phyloP scores from a whole-genome alignment of 2,797 vertebrate genomes.

The Emydoidea blandingii region DNA sequence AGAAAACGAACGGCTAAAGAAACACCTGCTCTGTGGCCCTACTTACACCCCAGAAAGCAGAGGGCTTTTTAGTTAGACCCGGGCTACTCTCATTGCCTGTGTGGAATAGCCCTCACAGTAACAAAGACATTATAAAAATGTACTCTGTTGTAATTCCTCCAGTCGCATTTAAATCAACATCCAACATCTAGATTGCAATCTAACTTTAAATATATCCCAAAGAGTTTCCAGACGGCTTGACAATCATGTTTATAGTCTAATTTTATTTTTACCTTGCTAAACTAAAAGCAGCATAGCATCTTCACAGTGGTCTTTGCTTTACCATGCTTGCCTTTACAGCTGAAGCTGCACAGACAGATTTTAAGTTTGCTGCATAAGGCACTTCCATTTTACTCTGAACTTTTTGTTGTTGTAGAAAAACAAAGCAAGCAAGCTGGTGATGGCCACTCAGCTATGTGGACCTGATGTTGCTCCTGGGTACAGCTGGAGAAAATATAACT shows the following conservation, averaged over 20 bases:
- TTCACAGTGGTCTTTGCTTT: conserved; percentile 24
- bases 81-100: not conserved
- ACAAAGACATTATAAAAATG: not conserved
- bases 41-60: not conserved
- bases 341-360: conserved; percentile 8
- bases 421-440: conserved; percentile 2
- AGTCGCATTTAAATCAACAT: not conserved
- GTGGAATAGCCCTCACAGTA: not conserved
- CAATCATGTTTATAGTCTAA: not conserved
- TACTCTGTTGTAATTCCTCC: not conserved
- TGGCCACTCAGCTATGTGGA: not conserved
- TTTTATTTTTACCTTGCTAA: conserved; percentile 11
- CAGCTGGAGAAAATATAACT: conserved; percentile 37
- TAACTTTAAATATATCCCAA: conserved; percentile 14
- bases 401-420: not conserved
- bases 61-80: not conserved
- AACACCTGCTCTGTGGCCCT: not conserved
- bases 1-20: not conserved
- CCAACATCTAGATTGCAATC: not conserved
- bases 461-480: conserved; percentile 13
- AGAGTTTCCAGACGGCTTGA: not conserved
- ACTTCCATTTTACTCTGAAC: not conserved
- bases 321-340: conserved; percentile 16
- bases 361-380: not conserved
- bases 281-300: conserved; percentile 5